Base-by-base conservation (phyloP, 2,888 invertebrate genomes). In the Agrotis exclamationis region DNA sequence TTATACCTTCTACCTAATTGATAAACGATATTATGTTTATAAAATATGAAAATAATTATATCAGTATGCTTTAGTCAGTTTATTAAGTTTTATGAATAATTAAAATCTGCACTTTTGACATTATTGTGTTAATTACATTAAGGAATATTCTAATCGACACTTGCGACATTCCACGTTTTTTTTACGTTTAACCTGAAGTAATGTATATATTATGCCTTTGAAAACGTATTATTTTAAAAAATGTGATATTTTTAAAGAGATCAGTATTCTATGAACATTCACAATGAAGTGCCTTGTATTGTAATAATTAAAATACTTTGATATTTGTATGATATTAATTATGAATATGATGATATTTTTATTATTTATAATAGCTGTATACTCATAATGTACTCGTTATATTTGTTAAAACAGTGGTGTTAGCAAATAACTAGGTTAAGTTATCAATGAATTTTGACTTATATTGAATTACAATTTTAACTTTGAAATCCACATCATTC, bases 261-360 rank as follows among this genome's bases (percentile, higher is more conserved):
- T 74, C 80, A 74, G 76, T 79, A 76, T 76, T 79, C 16, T 67
- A 63, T 20, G 54, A 44, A 58, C 39, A 58, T 63, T 79, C 48
- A 62, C 59, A 63, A 68, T 63, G 7, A 67, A 63, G 80, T 79
- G 80, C 76, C 76, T 79, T 76, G 51, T 56, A 60, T 54, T 53
- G n/a, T 47, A 33, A 39, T 74, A 20, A 44, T 24, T 72, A 18
- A 24, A 20, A 44, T 58, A 62, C 14, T 54, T 54, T 28, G 28
- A 22, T 66, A 47, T 53, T 47, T 51, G 22, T 76, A 69, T 13
- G 48, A 39, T 20, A 53, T 24, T 45, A 2, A 58, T 47, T 28
- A 65, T 65, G 20, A 68, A n/a, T 44, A n/a, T 65, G 6, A 51
- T 50, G 11, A 44, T 51, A 51, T 28, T 51, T 57, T 56, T 69